Conservation (phyloP, 2,797 vertebrate species). For the Argentina silus region DNA sequence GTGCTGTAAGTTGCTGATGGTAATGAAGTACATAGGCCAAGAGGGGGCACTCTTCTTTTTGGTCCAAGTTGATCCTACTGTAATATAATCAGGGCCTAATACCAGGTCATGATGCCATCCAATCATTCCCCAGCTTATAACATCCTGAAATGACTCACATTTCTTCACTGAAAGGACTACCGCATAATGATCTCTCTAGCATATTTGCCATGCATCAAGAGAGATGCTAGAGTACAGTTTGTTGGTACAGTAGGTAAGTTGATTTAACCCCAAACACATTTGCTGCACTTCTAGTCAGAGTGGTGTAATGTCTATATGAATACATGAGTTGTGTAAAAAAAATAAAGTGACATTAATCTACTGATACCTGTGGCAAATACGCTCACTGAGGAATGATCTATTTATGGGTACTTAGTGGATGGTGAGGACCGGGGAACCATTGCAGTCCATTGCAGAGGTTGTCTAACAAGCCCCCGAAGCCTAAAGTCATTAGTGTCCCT, state of each 20-base stretch:
- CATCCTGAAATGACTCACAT: neutral
- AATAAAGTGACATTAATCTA: conserved; percentile 13
- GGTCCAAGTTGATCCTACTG: neutral
- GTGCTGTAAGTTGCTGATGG: neutral
- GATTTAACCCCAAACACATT: neutral
- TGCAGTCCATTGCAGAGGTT: conserved; percentile 55
- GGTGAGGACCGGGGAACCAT: conserved; percentile 53
- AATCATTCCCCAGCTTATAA: conserved; percentile 5
- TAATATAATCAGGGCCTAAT: neutral
- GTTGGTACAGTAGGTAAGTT: neutral
- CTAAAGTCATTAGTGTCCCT: conserved; percentile 65
- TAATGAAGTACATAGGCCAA: neutral
- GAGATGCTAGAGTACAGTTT: neutral
- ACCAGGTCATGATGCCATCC: neutral
- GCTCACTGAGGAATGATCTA: conserved; percentile 41
- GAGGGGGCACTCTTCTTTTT: neutral
- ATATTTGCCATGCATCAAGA: neutral
- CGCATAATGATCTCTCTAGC: neutral
- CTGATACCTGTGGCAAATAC: conserved; percentile 10
- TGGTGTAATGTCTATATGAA: neutral
- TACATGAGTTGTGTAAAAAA: neutral
- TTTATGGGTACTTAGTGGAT: conserved; percentile 47
- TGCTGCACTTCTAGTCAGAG: neutral
- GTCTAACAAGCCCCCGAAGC: conserved; percentile 71
- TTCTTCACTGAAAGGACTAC: neutral